A percentile compares a stretch with the other conserved stretches of the same genome.
phyloP scores from a whole-genome alignment of 2,113 vertebrate genomes.

The Chamaetylas fuelleborni region DNA sequence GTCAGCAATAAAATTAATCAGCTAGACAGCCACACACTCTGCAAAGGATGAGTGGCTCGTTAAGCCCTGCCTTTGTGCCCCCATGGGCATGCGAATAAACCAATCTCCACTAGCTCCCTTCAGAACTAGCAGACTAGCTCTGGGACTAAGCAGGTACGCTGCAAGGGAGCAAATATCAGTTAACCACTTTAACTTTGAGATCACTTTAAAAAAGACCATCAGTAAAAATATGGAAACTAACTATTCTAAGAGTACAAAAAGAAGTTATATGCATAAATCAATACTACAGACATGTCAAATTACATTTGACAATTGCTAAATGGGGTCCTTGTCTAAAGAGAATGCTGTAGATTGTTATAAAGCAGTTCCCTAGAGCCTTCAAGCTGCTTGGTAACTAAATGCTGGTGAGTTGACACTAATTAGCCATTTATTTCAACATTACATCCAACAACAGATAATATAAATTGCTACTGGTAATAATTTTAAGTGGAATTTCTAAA shows the following conservation, averaged over 20 bases:
- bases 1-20: neutral
- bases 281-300: slow-evolving; percentile 49
- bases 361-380: slow-evolving; percentile 50
- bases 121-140: neutral
- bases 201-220: neutral
- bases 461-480: slow-evolving; percentile 58
- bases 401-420: slow-evolving; percentile 59
- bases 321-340: slow-evolving; percentile 35
- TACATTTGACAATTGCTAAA: slow-evolving; percentile 60
- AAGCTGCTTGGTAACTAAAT: slow-evolving; percentile 51
- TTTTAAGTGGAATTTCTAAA: slow-evolving; percentile 58
- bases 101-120: neutral
- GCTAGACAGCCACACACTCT: neutral
- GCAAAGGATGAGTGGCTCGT: neutral
- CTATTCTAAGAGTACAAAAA: neutral
- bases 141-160: neutral
- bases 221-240: neutral
- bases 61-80: neutral
- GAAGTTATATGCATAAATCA: slow-evolving; percentile 1
- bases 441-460: slow-evolving; percentile 42
- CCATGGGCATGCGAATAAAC: neutral
- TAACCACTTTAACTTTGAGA: neutral
- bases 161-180: neutral
- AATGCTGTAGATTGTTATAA: slow-evolving; percentile 26
- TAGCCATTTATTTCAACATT: slow-evolving; percentile 58